These are phyloP conservation scores for Malurus melanocephalus DNA, from an alignment of 2,113 vertebrate species.

Conservation along the genomic window DNA sequence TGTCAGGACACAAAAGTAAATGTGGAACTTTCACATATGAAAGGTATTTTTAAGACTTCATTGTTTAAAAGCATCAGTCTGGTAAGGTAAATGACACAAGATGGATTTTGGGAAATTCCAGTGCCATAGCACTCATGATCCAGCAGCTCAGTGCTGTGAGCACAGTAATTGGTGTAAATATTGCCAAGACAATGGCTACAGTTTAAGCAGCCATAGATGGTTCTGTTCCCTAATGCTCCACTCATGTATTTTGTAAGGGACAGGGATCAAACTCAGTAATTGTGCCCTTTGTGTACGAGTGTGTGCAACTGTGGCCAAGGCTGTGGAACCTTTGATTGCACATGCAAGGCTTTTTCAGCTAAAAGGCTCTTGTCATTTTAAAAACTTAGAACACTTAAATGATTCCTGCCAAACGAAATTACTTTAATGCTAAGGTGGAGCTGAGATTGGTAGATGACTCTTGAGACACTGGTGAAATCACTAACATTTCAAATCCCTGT, in stretches of 20 bases:
- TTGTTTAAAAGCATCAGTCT: not conserved
- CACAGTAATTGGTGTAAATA: not conserved
- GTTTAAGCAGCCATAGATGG: not conserved
- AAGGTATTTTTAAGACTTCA: not conserved
- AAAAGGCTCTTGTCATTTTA: not conserved
- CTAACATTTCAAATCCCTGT: not conserved
- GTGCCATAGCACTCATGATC: not conserved
- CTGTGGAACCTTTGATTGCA: not conserved
- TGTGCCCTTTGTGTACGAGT: not conserved
- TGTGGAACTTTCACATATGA: not conserved
- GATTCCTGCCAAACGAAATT: not conserved
- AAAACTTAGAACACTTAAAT: not conserved
- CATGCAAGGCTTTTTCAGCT: not conserved
- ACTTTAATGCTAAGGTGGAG: not conserved
- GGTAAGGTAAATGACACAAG: not conserved
- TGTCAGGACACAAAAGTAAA: not conserved
- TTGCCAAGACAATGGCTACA: not conserved
- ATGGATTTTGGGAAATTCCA: not conserved
- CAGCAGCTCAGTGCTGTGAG: not conserved
- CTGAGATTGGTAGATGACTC: not conserved
- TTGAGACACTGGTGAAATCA: not conserved
- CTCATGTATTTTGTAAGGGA: not conserved
- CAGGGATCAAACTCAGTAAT: not conserved
- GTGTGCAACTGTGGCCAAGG: not conserved
- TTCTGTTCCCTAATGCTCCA: not conserved